Conservation (phyloP, 2,113 vertebrate genomes). For the Theristicus caerulescens region DNA sequence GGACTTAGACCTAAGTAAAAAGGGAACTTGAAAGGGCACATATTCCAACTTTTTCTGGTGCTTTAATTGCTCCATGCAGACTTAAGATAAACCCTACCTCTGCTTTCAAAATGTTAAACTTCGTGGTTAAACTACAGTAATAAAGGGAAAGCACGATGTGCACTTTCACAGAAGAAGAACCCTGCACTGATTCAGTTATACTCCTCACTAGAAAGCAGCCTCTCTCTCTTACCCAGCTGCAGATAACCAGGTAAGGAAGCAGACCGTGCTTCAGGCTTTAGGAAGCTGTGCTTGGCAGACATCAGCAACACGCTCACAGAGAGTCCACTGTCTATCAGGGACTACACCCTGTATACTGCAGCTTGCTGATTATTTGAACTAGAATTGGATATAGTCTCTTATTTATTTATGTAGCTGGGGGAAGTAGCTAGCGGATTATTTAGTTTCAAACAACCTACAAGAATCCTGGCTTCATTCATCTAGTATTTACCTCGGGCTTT, state of each 20-base stretch:
- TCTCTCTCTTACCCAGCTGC: not conserved
- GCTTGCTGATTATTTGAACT: not conserved
- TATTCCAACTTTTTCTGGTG: not conserved
- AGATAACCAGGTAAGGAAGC: not conserved
- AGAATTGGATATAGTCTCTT: not conserved
- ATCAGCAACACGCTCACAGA: rapidly evolving
- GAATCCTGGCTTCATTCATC: not conserved
- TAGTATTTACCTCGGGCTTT: not conserved
- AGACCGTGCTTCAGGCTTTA: not conserved
- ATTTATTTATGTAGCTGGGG: not conserved
- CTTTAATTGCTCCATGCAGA: not conserved
- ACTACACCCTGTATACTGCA: not conserved
- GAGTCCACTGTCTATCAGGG: not conserved
- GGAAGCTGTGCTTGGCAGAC: not conserved
- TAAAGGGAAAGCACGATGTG: not conserved
- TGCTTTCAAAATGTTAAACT: not conserved
- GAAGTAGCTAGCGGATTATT: not conserved
- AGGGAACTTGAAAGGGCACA: not conserved
- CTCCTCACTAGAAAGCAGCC: not conserved
- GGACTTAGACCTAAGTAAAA: not conserved
- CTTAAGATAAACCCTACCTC: not conserved
- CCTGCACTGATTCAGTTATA: not conserved
- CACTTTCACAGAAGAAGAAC: not conserved
- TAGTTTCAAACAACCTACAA: not conserved
- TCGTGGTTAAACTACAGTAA: not conserved